These are phyloP conservation scores for Lasioglossum leucozonium DNA, from an alignment of 2,888 invertebrate genomes.

Conservation along the genomic window DNA sequence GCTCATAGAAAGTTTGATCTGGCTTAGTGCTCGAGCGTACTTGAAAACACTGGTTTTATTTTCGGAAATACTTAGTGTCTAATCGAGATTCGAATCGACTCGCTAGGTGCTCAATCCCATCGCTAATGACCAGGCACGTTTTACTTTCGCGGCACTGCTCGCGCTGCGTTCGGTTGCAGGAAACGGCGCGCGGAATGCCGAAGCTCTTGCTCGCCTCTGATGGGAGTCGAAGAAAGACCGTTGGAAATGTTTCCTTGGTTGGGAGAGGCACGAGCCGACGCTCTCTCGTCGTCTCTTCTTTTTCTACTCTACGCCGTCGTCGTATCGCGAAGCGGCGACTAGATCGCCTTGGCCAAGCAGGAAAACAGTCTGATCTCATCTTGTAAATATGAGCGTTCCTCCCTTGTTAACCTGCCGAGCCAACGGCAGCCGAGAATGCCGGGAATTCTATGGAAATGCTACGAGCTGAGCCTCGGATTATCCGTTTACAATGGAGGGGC, in stretches of 20 bases:
- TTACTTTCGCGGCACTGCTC: slow-evolving; percentile 67
- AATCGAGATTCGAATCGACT: not conserved
- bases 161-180: slow-evolving; percentile 20
- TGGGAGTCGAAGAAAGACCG: slow-evolving; percentile 28
- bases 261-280: slow-evolving; percentile 39
- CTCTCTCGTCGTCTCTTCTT: slow-evolving; percentile 33
- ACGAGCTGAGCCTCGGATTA: slow-evolving; percentile 20
- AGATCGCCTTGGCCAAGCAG: slow-evolving; percentile 75
- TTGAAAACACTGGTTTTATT: not conserved
- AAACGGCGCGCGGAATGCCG: slow-evolving; percentile 42
- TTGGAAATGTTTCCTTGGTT: slow-evolving; percentile 50
- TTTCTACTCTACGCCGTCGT: slow-evolving; percentile 25
- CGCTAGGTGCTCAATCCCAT: not conserved
- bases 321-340: slow-evolving; percentile 52
- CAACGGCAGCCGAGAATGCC: slow-evolving; percentile 37
- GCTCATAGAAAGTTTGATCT: not conserved
- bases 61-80: not conserved
- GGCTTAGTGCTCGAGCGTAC: not conserved
- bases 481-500: slow-evolving; percentile 15
- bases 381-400: slow-evolving; percentile 70
- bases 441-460: slow-evolving; percentile 53
- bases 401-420: slow-evolving; percentile 34
- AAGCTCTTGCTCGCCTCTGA: slow-evolving; percentile 16
- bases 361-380: slow-evolving; percentile 77
- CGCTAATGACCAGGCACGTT: slow-evolving; percentile 49